phyloP scores from a whole-genome alignment of 2,797 vertebrate genomes.

The Microctenopoma steveboyesi region DNA sequence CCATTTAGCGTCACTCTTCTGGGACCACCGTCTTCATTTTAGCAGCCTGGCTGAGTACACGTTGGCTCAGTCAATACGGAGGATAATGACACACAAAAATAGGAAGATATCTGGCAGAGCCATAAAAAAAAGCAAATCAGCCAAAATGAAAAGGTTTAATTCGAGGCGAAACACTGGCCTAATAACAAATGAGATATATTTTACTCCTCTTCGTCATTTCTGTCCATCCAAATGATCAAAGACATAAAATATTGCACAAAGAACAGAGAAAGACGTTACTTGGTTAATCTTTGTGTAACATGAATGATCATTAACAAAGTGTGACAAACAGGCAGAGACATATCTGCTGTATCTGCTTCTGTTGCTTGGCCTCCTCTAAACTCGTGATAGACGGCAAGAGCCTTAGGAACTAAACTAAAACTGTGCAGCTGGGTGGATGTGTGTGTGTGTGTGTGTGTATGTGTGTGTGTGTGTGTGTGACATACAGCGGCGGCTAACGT shows the following conservation, averaged over 20 bases:
- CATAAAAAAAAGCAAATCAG: background rate
- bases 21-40: background rate
- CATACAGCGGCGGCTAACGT: too few species aligned
- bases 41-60: background rate
- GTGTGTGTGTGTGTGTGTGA: too few species aligned
- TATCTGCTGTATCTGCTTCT: background rate
- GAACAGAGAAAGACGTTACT: too few species aligned
- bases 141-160: background rate
- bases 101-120: background rate
- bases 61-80: background rate
- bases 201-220: background rate
- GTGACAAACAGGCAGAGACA: slow-evolving; percentile 1
- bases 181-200: background rate
- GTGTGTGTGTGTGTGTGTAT: too few species aligned
- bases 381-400: slow-evolving; percentile 14
- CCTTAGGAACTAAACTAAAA: slow-evolving; percentile 21
- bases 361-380: slow-evolving; percentile 15
- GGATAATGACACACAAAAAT: background rate
- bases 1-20: background rate
- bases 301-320: too few species aligned
- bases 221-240: too few species aligned
- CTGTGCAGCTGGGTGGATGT: too few species aligned
- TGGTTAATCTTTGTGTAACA: too few species aligned
- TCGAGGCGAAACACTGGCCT: background rate
- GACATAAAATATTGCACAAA: too few species aligned